phyloP scores from a whole-genome alignment of 2,797 vertebrate genomes.

The Chloroceryle amazona region DNA sequence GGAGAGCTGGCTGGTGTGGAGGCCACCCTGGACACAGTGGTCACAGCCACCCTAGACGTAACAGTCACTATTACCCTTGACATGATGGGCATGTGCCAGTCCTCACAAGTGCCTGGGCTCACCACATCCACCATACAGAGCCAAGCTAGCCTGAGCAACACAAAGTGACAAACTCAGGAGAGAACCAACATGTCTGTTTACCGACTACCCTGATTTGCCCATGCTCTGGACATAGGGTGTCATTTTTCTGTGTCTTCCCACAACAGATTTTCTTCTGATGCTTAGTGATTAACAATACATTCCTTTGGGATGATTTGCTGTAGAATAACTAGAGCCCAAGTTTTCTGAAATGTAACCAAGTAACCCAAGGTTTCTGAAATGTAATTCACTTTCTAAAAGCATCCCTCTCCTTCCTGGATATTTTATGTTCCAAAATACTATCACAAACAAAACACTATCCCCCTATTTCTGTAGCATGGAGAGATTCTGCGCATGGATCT shows the following conservation, averaged over 20 bases:
- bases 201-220: neutral
- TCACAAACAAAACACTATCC: neutral
- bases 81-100: fast-evolving
- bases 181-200: fast-evolving
- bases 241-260: neutral
- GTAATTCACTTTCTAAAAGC: neutral
- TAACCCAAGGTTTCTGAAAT: neutral
- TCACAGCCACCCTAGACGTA: neutral
- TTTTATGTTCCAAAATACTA: neutral
- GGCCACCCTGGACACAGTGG: neutral
- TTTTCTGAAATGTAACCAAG: neutral
- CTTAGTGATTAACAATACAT: neutral
- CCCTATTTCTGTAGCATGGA: neutral
- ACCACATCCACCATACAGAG: fast-evolving
- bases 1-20: neutral
- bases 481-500: neutral
- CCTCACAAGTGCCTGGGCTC: fast-evolving
- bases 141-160: neutral
- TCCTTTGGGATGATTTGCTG: neutral
- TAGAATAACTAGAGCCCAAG: neutral
- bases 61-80: neutral
- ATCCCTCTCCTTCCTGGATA: neutral
- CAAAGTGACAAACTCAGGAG: neutral
- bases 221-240: neutral
- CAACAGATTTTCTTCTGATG: neutral